A percentile compares a stretch with the other conserved stretches of the same genome.
Conservation (phyloP, 1,140 invertebrate genomes). For the Solenopsis fugax region DNA sequence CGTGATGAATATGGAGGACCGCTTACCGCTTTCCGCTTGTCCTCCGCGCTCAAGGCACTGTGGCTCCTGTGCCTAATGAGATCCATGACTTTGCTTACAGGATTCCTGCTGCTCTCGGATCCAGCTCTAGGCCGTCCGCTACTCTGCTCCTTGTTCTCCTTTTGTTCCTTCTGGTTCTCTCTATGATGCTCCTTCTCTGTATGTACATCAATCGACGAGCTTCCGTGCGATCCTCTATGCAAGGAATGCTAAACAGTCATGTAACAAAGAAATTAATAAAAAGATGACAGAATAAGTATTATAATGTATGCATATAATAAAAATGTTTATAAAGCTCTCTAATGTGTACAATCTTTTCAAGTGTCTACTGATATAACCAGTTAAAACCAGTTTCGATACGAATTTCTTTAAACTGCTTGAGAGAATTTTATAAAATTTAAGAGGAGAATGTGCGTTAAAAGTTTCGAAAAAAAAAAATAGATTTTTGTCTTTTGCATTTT, state of each 20-base stretch:
- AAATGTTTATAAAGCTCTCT: neutral
- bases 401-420: neutral
- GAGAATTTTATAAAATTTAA: conserved; percentile 6
- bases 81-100: conserved; percentile 96
- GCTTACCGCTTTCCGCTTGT: conserved; percentile 93
- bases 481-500: no score
- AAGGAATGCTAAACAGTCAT: conserved; percentile 80
- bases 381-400: neutral
- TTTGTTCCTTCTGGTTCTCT: conserved; percentile 76
- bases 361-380: neutral
- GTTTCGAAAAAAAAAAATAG: no score
- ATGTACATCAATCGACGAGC: conserved; percentile 81
- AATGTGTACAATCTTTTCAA: neutral
- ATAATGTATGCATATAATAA: neutral
- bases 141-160: conserved; percentile 78
- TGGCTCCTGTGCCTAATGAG: conserved; percentile 94
- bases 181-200: conserved; percentile 80
- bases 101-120: conserved; percentile 88
- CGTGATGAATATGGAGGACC: neutral
- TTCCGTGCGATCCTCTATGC: conserved; percentile 81
- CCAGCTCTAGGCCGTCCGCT: conserved; percentile 85
- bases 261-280: conserved; percentile 11
- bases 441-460: no score
- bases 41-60: conserved; percentile 90
- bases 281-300: neutral